Percentiles rank a stretch among this genome's conserved stretches.
Conservation (phyloP, 53 echinoderm and acorn worm genomes). For the Echinometra lucunter region DNA sequence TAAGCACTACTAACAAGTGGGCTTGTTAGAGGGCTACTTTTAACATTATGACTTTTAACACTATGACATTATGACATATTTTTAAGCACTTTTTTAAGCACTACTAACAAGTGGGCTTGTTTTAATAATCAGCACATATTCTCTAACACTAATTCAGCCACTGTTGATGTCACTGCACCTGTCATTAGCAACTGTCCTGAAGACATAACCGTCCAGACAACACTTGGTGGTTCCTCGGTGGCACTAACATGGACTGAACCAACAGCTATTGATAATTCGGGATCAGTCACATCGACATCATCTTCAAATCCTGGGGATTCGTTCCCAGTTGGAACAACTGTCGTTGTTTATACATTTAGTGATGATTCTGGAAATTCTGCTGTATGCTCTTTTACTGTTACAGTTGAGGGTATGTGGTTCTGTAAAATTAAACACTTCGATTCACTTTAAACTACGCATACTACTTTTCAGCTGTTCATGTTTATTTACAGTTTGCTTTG, state of each 20-base stretch:
- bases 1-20: no score
- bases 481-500: no score
- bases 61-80: no score
- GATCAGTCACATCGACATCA: neutral
- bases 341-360: conserved; percentile 1
- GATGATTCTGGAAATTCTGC: conserved; percentile 32
- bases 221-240: neutral
- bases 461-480: no score
- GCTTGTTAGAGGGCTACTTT: no score
- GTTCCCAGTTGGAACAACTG: conserved; percentile 5
- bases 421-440: no score
- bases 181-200: neutral
- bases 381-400: conserved; percentile 29
- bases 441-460: no score
- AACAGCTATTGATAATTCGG: conserved; percentile 37
- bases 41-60: no score
- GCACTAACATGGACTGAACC: conserved; percentile 57
- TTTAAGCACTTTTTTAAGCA: no score
- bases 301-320: conserved; percentile 7
- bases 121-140: no score
- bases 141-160: no score
- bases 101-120: neutral
- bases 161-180: no score
- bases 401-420: conserved; percentile 44
- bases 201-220: neutral